Base-by-base conservation (phyloP, 2,113 vertebrate species). In the Ifrita kowaldi region DNA sequence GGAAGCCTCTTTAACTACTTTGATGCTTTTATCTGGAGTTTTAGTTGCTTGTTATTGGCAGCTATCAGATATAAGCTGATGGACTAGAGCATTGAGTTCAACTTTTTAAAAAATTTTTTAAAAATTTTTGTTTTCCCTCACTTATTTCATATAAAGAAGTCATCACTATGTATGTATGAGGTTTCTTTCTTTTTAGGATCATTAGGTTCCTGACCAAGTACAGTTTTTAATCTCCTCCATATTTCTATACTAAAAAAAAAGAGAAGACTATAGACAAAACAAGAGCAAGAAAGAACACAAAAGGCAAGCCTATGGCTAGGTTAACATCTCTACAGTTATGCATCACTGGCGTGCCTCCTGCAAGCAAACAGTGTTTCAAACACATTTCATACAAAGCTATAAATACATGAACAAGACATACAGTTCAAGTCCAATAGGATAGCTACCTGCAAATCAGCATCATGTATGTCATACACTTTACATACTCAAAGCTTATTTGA, bases 31-130 rank as follows among this genome's bases (percentile, higher is more conserved):
- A 87, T 42, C 37, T 49, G 22, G 10, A 56, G 8, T 33, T 67
- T 57, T 28, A 33, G 15, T 32, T 2, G 3, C 13, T 41, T 32
- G 1, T 44, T 71, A 63, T 6, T 67, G 17, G 11, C 16, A 47
- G 10, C 8, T 56, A 20, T 70, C 7, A 62, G 22, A 62, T 10
- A 75, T 4, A 56, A 30, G 5, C 14, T 52, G 27, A 65, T 57
- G 10, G 14, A 11, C 10, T 35, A 33, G 6, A 47, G 49, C 11
- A 24, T 1, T 50, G 14, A 42, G 13, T 37, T 46, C 1, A 0
- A 67, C 13, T 69, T 70, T 13, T 52, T n/a, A n/a, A n/a, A n/a
- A n/a, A n/a, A n/a, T n/a, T 26, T 27, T 26, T 41, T 41, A 41
- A 26, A 26, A 27, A 30, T 9, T 32, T 20, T 41, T 18, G 27